These are phyloP conservation scores for Antennarius striatus DNA, from an alignment of 2,113 vertebrate species.

Conservation along the genomic window DNA sequence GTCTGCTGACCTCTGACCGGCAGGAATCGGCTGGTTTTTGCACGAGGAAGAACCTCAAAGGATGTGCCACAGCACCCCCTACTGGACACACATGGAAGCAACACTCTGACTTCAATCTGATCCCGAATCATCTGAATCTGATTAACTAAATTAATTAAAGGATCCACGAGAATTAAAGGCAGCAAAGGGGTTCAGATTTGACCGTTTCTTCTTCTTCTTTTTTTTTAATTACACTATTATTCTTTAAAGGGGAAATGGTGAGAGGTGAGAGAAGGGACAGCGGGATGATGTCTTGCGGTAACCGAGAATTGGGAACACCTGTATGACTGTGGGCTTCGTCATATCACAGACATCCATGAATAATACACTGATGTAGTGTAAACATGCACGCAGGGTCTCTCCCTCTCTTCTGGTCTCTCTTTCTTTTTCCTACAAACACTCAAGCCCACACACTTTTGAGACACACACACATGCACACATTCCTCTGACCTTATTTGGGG, in stretches of 20 bases:
- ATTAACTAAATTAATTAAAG: slow-evolving; percentile 60
- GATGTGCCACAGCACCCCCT: slow-evolving; percentile 70
- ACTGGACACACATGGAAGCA: slow-evolving; percentile 59
- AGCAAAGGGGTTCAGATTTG: slow-evolving; percentile 47
- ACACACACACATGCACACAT: slow-evolving; percentile 18
- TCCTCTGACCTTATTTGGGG: slow-evolving; percentile 67
- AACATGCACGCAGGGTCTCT: not conserved
- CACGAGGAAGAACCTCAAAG: slow-evolving; percentile 17
- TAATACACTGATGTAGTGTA: slow-evolving; percentile 40
- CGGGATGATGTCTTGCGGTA: slow-evolving; percentile 40
- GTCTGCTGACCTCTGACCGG: slow-evolving; percentile 61
- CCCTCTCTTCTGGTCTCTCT: slow-evolving; percentile 2
- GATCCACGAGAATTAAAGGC: slow-evolving; percentile 43
- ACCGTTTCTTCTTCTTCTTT: slow-evolving; percentile 25
- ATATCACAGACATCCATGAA: slow-evolving; percentile 64
- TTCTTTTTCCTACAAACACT: slow-evolving; percentile 15
- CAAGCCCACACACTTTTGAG: slow-evolving; percentile 1
- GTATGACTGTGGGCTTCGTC: slow-evolving; percentile 65
- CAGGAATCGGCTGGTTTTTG: slow-evolving; percentile 50
- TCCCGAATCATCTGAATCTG: slow-evolving; percentile 33
- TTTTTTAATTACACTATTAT: not conserved
- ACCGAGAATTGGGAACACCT: slow-evolving; percentile 73
- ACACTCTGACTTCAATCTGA: slow-evolving; percentile 10
- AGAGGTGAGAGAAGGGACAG: slow-evolving; percentile 56
- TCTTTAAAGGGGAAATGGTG: slow-evolving; percentile 34